Evolutionary conservation across 2,797 vertebrate genomes (phyloP), one percentile per base, ranked within the genome.

Genomic region (Cheracebus regulus): DNA sequence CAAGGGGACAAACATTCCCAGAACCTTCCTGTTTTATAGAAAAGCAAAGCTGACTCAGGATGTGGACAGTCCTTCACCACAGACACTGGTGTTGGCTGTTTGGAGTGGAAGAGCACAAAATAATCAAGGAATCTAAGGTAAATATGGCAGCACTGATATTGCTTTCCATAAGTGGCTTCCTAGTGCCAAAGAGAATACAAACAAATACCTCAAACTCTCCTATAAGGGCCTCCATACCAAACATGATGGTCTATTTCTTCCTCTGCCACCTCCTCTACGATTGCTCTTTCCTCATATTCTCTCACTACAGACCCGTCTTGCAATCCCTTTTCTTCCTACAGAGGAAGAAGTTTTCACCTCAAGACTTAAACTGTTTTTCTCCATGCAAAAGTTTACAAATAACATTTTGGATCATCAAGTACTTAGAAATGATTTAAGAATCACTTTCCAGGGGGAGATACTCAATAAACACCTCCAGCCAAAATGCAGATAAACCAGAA

Each of bases 401-500:
- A 9, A 70, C 4, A 36, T 70, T 70, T 70, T 70, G 19, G 19
- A 36, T 36, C 67, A 39, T 70, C 8, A 39, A 39, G n/a, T 22
- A 70, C 67, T 70, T n/a, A 39, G n/a, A 70, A 70, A 70, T 17
- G 2, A 96, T n/a, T 58, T 36, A 75, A 89, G 15, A 84, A 89
- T 61, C 36, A 17, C 28, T 75, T 61, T 61, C 26, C 44, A 33
- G 26, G 44, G 2, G 26, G 22, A 67, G 82, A 36, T 76, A 55
- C 64, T 86, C 55, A 55, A 9, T 10, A 5, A 93, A 86, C 24
- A 75, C 30, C 12, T 64, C 44, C 33, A 39, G 2, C 4, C 24
- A 67, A 64, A 67, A 67, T 67, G 17, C 61, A 67, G n/a, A 67
- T n/a, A n/a, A 67, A 67, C 7, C 33, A 90, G 79, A 75, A 86